Base-by-base conservation (phyloP, 2,888 invertebrate species). In the Stenichneumon culpator region DNA sequence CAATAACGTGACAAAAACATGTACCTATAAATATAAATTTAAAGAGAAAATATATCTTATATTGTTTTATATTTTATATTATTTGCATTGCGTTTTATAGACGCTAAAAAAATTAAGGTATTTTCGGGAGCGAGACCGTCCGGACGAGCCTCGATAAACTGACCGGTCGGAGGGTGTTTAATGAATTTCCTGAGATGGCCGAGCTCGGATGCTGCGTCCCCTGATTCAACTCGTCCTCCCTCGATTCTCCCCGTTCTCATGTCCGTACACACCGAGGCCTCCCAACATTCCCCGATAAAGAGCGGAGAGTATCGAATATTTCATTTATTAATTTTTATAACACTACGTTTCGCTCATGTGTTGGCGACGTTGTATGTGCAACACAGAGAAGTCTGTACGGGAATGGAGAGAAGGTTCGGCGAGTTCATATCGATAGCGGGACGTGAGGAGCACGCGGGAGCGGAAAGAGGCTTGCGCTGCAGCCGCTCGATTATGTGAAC, bases 241-340 rank as follows among this genome's bases (percentile, higher is more conserved):
- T 52, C 47, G 72, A 14, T 54, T 68, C 65, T 77, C 63, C 25
- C 77, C 19, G 52, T 47, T 65, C 50, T 63, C 32, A 25, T 19
- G 16, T 75, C 63, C 86, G 69, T 69, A 82, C 83, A 60, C 79
- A 73, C 80, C 67, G 32, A 52, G 86, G 88, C 87, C 87, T 88
- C 88, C 86, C 84, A 89, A 91, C 87, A 86, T 83, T 86, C 80
- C 47, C 77, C 86, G 80, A 86, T 86, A 86, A 80, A 83, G 86
- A 77, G 83, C 73, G 80, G 83, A 80, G 79, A 77, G 79, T 73
- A 77, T 80, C 85, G 88, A 89, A 92, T 93, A 93, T 92, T 92
- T 92, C 91, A 91, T 90, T 92, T 93, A 93, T 92, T 92, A 92
- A 92, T 91, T 92, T 92, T 92, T 90, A 88, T 52, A 80, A 84